Evolutionary conservation across 2,888 invertebrate genomes (phyloP).

Genomic region (Drosophila pseudotakahashii): DNA sequence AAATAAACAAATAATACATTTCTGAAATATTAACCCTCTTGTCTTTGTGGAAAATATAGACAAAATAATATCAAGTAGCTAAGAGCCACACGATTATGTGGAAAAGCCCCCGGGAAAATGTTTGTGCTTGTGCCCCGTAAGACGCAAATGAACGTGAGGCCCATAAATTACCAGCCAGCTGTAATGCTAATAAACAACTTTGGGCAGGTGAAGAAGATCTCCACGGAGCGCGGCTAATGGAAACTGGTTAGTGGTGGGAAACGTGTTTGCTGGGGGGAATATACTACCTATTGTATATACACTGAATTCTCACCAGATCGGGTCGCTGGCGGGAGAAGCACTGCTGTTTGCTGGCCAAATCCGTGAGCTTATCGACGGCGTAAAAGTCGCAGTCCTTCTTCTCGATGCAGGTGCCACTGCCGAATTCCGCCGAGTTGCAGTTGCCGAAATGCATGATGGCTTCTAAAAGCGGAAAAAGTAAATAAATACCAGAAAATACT

Average conservation of each 20-base stretch:
- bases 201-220: conserved; percentile 3
- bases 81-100: too few relatives aligned
- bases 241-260: conserved; percentile 3
- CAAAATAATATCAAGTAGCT: too few relatives aligned
- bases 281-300: not conserved
- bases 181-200: not conserved
- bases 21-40: too few relatives aligned
- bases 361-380: conserved; percentile 29
- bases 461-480: not conserved
- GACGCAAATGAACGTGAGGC: not conserved
- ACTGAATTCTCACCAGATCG: conserved; percentile 47
- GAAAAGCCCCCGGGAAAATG: not conserved
- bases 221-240: not conserved
- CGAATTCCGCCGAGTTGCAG: conserved; percentile 45
- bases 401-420: conserved; percentile 51
- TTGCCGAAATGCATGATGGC: conserved; percentile 52
- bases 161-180: not conserved
- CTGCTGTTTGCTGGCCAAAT: conserved; percentile 12
- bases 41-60: too few relatives aligned
- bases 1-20: too few relatives aligned
- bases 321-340: conserved; percentile 55
- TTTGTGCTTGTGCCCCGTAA: not conserved
- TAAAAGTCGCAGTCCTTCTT: conserved; percentile 42
- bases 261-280: conserved; percentile 3
- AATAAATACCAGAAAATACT: too few relatives aligned